These are phyloP conservation scores for Polypterus bichir DNA, from an alignment of 2,113 vertebrate species.

Conservation along the genomic window DNA sequence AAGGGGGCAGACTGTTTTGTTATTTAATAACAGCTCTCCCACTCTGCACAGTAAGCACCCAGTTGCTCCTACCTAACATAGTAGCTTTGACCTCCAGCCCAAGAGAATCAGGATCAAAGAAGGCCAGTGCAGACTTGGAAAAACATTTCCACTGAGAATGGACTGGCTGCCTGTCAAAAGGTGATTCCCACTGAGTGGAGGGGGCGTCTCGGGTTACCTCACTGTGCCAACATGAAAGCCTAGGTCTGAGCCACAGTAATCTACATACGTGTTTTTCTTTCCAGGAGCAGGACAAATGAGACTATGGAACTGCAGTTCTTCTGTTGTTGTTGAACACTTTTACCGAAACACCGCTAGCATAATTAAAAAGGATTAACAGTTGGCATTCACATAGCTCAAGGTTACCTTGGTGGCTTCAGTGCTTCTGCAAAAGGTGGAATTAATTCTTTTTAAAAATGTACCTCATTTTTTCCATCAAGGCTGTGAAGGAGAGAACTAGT, in stretches of 20 bases:
- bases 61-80: slow-evolving; percentile 43
- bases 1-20: slow-evolving; percentile 21
- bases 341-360: slow-evolving; percentile 35
- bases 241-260: slow-evolving; percentile 53
- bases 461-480: slow-evolving; percentile 1
- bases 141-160: slow-evolving; percentile 87
- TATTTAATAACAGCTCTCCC: slow-evolving; percentile 27
- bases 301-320: slow-evolving; percentile 28
- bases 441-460: background rate
- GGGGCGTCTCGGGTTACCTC: slow-evolving; percentile 71
- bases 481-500: slow-evolving; percentile 12
- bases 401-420: slow-evolving; percentile 29
- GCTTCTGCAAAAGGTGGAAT: background rate
- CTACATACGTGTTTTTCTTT: slow-evolving; percentile 71
- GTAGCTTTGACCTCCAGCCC: slow-evolving; percentile 63
- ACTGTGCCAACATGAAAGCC: slow-evolving; percentile 71
- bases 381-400: slow-evolving; percentile 31
- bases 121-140: slow-evolving; percentile 70
- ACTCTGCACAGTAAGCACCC: slow-evolving; percentile 32
- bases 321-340: slow-evolving; percentile 12
- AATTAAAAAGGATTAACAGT: slow-evolving; percentile 51
- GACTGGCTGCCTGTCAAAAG: slow-evolving; percentile 81
- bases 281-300: slow-evolving; percentile 56
- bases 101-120: slow-evolving; percentile 74
- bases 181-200: slow-evolving; percentile 73